Evolutionary conservation across 2,888 invertebrate genomes (phyloP).

Genomic region (Seladonia tumulorum): DNA sequence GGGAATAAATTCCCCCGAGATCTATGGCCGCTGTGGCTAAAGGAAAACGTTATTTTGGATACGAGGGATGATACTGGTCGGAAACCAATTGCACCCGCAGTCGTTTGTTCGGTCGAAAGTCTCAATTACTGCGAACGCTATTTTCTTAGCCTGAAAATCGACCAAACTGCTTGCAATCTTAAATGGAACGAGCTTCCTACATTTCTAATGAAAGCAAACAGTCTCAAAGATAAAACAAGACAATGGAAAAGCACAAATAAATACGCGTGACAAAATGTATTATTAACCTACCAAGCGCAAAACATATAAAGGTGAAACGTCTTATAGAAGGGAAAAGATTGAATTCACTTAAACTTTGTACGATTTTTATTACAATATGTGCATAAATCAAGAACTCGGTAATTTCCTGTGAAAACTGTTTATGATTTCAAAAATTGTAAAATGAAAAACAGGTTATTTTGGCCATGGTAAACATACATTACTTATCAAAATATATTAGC

Average conservation of each 20-base stretch:
- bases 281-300: no score
- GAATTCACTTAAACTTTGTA: no score
- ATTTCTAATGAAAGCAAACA: not conserved
- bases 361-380: no score
- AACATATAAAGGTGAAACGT: no score
- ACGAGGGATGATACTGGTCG: conserved; percentile 64
- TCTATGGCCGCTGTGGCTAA: conserved; percentile 47
- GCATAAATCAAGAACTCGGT: no score
- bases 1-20: conserved; percentile 65
- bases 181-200: not conserved
- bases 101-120: conserved; percentile 8
- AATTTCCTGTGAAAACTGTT: no score
- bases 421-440: no score
- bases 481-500: no score
- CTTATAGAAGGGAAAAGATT: no score
- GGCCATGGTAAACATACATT: no score
- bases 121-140: not conserved
- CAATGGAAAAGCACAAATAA: not conserved
- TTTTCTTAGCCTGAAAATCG: not conserved
- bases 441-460: no score
- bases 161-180: not conserved
- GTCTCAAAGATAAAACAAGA: not conserved
- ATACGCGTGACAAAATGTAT: not conserved
- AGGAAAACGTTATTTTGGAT: conserved; percentile 67
- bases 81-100: conserved; percentile 15